Evolutionary conservation across 2,797 vertebrate genomes (phyloP).

Genomic region (Triplophysa bombifrons): DNA sequence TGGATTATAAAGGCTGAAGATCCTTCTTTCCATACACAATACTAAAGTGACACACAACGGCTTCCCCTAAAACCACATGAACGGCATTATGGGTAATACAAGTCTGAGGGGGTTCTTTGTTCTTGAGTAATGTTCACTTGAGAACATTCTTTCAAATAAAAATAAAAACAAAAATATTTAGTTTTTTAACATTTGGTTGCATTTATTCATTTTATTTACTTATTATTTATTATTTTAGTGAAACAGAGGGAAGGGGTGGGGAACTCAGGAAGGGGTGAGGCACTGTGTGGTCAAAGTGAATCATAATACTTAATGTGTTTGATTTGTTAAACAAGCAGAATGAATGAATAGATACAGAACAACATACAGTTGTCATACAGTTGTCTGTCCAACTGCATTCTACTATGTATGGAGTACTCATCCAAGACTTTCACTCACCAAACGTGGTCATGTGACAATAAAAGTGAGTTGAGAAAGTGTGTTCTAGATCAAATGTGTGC

Average conservation of each 20-base stretch:
- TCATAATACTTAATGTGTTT: background rate
- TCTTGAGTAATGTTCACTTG: background rate
- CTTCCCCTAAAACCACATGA: slow-evolving; percentile 27
- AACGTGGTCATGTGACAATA: no score
- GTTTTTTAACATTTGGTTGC: background rate
- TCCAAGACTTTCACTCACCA: no score
- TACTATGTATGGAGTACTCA: no score
- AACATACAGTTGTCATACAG: no score
- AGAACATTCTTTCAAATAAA: background rate
- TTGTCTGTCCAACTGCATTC: no score
- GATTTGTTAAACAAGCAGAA: background rate
- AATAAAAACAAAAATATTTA: background rate
- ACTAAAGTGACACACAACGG: slow-evolving; percentile 16
- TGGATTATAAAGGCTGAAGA: slow-evolving; percentile 30
- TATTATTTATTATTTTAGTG: background rate
- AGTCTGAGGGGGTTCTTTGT: slow-evolving; percentile 14
- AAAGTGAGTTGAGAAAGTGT: background rate
- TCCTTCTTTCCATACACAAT: slow-evolving; percentile 30
- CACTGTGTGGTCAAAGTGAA: background rate
- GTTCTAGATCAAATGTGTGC: no score
- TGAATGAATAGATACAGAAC: background rate
- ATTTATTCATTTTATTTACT: no score
- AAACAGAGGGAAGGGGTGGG: background rate
- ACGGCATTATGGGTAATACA: background rate
- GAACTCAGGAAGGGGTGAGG: background rate